A percentile compares a stretch with the other conserved stretches of the same genome.
phyloP scores from a whole-genome alignment of 2,797 vertebrate genomes.

The Eidolon dupreanum region DNA sequence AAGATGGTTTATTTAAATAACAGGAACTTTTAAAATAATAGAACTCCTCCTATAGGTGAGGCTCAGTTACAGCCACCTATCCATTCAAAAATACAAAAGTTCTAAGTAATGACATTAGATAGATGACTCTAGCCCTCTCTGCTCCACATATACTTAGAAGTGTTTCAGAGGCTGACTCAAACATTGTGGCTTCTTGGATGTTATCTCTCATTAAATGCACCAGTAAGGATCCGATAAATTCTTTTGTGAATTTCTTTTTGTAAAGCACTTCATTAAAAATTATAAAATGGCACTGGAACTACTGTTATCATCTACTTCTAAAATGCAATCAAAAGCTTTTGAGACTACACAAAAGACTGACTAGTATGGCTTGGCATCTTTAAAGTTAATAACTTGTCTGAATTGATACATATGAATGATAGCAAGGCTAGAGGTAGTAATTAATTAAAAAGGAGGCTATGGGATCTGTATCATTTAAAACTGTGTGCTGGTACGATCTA shows the following conservation, averaged over 20 bases:
- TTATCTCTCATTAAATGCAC: not conserved
- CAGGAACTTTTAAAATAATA: not conserved
- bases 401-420: conserved; percentile 17
- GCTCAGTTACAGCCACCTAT: not conserved
- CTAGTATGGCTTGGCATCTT: not conserved
- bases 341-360: not conserved
- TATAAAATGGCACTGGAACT: conserved; percentile 1
- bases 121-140: not conserved
- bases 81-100: not conserved
- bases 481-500: not conserved
- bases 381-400: conserved; percentile 43
- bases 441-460: not conserved
- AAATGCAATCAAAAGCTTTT: conserved; percentile 29
- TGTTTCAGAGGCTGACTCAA: not conserved
- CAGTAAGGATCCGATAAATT: not conserved
- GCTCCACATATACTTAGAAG: not conserved
- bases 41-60: not conserved
- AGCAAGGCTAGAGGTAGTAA: not conserved
- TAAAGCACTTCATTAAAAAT: conserved; percentile 37
- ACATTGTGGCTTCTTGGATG: conserved; percentile 21
- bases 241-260: not conserved
- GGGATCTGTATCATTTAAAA: conserved; percentile 40
- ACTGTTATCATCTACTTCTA: conserved; percentile 31
- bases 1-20: conserved; percentile 25
- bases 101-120: not conserved